Conservation (phyloP, 2,113 vertebrate species). For the Lophura nycthemera region DNA sequence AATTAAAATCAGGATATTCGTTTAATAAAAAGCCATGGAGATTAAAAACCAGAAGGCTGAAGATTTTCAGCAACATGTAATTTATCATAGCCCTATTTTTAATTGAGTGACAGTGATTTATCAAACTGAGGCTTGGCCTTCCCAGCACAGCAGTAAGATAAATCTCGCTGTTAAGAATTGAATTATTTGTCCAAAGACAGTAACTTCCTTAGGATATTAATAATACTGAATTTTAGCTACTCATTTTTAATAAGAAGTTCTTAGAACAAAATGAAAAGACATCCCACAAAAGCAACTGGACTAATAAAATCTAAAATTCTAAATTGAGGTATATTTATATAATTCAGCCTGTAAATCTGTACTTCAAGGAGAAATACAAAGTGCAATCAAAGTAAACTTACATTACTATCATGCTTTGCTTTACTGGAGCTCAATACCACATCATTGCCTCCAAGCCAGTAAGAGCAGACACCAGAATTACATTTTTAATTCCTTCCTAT, state of each 20-base stretch:
- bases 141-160: background rate
- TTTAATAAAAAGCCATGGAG: conserved; percentile 33
- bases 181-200: background rate
- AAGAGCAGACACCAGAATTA: background rate
- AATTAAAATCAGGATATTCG: conserved; percentile 19
- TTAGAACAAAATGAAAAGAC: conserved; percentile 7
- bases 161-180: background rate
- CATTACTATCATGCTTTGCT: background rate
- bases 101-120: background rate
- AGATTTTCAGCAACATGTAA: background rate
- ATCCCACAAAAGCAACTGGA: conserved; percentile 6
- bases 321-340: background rate
- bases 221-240: background rate
- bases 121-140: background rate
- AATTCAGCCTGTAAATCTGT: background rate
- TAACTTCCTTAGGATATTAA: background rate
- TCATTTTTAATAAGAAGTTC: background rate
- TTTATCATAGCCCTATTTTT: background rate
- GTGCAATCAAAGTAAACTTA: background rate
- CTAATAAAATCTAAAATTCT: conserved; percentile 12
- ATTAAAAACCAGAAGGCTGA: conserved; percentile 9
- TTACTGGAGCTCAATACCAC: background rate
- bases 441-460: background rate
- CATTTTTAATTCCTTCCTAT: background rate
- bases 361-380: background rate